Evolutionary conservation across 2,797 vertebrate genomes (phyloP), one percentile per base, ranked within the genome.

Genomic region (Tragelaphus eurycerus): DNA sequence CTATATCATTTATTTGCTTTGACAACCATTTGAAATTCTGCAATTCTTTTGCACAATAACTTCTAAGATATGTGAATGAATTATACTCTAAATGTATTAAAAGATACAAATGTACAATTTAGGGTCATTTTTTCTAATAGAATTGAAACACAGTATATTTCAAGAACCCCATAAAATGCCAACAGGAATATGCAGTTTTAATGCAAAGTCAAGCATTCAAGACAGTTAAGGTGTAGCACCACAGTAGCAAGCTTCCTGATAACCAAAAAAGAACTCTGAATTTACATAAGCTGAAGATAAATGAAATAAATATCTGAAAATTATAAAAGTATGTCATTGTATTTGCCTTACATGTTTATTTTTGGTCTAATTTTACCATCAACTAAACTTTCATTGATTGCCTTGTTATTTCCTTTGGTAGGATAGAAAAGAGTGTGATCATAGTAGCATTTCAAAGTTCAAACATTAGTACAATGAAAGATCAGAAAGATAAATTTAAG

Each of bases 51-150:
- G 25, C 6, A 64, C 19, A 85, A 74, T 12, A 76, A 52, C 5
- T 93, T 88, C 31, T 89, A 96, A 92, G 85, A 86, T 94, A 89
- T 46, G 82, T 94, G 34, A 95, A 54, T 86, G 27, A 95, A 50
- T 86, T 92, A 52, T 27, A 74, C 15, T 87, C 21, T 86, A 92
- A 92, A 54, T 91, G 9, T 9, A 90, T 81, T 79, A 62, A 95
- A 57, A 89, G 2, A 74, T 87, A 3, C 76, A 93, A 96, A 88
- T 84, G 7, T 67, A 74, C 8, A 43, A 13, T 76, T 91, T 76
- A 82, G 31, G 6, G 52, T 93, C 17, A 38, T 79, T 88, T 85
- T 38, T 25, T 34, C 38, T 79, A 94, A 91, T 52, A 50, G 15
- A 76, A 21, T 93, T 92, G 57, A 96, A 90, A 54, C 31, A 25